phyloP scores from a whole-genome alignment of 2,113 vertebrate genomes.

The Lonchura striata region DNA sequence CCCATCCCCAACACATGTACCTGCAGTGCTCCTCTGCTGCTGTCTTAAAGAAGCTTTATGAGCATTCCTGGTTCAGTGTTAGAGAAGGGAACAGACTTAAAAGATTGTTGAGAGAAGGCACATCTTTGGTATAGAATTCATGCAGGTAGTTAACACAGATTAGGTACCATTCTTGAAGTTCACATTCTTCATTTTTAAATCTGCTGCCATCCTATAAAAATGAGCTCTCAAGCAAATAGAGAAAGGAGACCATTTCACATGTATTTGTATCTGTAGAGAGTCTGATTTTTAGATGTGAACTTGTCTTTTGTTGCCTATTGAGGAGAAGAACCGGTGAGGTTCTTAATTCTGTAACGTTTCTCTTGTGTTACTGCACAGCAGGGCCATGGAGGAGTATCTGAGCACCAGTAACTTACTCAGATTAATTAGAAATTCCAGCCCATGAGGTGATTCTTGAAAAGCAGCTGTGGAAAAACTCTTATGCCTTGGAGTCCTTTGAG shows the following conservation, averaged over 20 bases:
- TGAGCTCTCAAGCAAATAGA: not conserved
- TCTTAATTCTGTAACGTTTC: not conserved
- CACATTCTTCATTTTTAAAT: not conserved
- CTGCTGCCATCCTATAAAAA: not conserved
- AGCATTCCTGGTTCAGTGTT: not conserved
- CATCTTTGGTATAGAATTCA: not conserved
- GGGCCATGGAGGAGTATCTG: not conserved
- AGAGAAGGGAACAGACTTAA: not conserved
- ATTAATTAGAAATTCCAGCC: not conserved
- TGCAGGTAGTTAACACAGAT: not conserved
- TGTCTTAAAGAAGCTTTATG: not conserved
- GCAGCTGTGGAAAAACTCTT: not conserved
- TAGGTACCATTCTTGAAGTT: not conserved
- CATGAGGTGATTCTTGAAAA: not conserved
- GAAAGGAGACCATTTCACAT: not conserved
- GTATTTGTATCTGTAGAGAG: not conserved
- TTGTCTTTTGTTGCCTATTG: not conserved
- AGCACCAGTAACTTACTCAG: not conserved
- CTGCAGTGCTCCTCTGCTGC: not conserved
- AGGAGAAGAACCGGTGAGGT: not conserved
- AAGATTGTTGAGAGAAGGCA: not conserved
- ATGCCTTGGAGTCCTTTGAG: not conserved
- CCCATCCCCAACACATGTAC: accelerated
- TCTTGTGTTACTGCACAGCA: not conserved
- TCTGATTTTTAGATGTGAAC: not conserved